Percentiles rank a stretch among this genome's conserved stretches.
Conservation (phyloP, 92 coral and sea anemone genomes). For the Nematostella vectensis region DNA sequence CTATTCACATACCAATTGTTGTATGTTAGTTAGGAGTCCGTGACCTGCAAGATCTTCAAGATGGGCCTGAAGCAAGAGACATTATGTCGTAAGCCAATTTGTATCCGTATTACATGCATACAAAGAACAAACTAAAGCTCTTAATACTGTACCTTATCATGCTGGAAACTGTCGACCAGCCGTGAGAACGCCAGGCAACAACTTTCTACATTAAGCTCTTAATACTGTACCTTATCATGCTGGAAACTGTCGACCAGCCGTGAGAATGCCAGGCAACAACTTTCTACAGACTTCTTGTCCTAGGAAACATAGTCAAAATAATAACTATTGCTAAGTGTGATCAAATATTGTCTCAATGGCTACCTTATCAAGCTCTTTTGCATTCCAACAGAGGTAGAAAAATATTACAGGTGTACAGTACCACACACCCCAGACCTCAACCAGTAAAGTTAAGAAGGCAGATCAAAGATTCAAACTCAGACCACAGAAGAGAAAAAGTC, state of each 20-base stretch:
- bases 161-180: constrained; percentile 92
- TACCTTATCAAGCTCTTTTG: no score
- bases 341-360: no score
- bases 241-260: constrained; percentile 96
- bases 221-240: constrained; percentile 95
- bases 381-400: no score
- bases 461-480: no score
- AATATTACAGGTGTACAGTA: no score
- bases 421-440: no score
- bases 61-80: constrained; percentile 44
- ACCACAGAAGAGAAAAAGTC: no score
- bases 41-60: constrained; percentile 89
- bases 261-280: constrained; percentile 97
- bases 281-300: constrained; percentile 98
- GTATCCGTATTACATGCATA: no score
- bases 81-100: not conserved
- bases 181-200: constrained; percentile 96
- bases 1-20: constrained; percentile 94
- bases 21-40: constrained; percentile 84
- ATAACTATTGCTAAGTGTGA: no score
- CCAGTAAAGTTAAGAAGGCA: no score
- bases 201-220: no score
- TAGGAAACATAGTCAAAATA: constrained; percentile 17
- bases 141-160: constrained; percentile 98
- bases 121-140: no score